phyloP scores from a whole-genome alignment of 2,113 vertebrate genomes.

The Lanius ludovicianus region DNA sequence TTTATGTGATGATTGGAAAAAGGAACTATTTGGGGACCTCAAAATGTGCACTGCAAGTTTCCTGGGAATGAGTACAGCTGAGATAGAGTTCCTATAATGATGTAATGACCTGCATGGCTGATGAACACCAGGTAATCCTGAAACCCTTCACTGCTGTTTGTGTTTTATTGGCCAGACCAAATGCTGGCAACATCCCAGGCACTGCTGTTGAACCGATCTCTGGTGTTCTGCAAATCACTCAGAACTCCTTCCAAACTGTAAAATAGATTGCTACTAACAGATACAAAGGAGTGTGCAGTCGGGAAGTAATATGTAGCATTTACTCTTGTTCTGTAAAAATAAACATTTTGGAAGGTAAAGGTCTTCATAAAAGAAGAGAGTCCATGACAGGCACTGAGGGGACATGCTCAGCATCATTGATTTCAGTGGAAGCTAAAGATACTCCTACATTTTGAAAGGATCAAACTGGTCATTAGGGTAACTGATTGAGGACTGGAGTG shows the following conservation, averaged over 20 bases:
- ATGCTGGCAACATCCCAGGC: not conserved
- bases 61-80: not conserved
- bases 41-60: not conserved
- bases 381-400: not conserved
- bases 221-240: not conserved
- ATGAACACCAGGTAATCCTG: not conserved
- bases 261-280: not conserved
- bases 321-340: not conserved
- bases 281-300: not conserved
- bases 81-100: not conserved
- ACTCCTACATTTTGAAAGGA: not conserved
- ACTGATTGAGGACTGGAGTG: not conserved
- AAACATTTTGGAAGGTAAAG: not conserved
- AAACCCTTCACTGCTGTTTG: not conserved
- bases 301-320: not conserved
- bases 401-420: not conserved
- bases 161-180: not conserved
- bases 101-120: not conserved
- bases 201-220: not conserved
- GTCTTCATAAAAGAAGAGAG: not conserved
- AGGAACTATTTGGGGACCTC: not conserved
- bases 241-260: constrained; percentile 5
- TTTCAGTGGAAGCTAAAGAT: not conserved
- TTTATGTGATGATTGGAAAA: not conserved
- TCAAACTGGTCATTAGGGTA: not conserved